Conservation (phyloP, 2,888 invertebrate species). For the Ephialtes manifestator region DNA sequence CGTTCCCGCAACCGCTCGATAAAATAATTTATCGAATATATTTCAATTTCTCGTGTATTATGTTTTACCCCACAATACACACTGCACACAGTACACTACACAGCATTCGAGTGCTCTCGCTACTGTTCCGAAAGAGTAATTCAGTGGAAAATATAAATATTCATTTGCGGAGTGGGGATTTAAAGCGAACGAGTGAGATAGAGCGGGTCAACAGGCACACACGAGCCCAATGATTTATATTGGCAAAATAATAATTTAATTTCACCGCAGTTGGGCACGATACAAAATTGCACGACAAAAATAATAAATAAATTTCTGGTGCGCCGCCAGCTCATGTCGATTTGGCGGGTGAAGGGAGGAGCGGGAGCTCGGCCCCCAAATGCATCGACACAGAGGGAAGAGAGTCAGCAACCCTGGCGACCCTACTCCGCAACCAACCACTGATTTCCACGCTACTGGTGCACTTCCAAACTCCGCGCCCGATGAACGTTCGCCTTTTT, state of each 20-base stretch:
- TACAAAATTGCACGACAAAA: slow-evolving; percentile 85
- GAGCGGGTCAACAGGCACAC: slow-evolving; percentile 63
- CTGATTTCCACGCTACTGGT: slow-evolving; percentile 60
- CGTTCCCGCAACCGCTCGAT: slow-evolving; percentile 81
- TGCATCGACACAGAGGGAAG: slow-evolving; percentile 64
- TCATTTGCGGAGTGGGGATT: slow-evolving; percentile 83
- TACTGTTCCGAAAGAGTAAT: slow-evolving; percentile 84
- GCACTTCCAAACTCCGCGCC: slow-evolving; percentile 59
- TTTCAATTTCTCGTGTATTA: slow-evolving; percentile 85
- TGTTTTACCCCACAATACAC: slow-evolving; percentile 73
- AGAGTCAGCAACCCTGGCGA: slow-evolving; percentile 72
- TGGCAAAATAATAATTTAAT: slow-evolving; percentile 86
- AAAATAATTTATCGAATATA: slow-evolving; percentile 86
- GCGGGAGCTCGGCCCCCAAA: slow-evolving; percentile 42
- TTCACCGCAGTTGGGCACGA: slow-evolving; percentile 84
- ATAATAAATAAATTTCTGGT: slow-evolving; percentile 85
- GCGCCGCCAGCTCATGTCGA: slow-evolving; percentile 81
- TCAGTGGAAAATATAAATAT: slow-evolving; percentile 86
- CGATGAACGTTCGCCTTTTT: slow-evolving; percentile 67
- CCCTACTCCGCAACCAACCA: slow-evolving; percentile 46
- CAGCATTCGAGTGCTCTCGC: slow-evolving; percentile 54
- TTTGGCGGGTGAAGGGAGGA: slow-evolving; percentile 72
- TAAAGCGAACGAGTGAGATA: slow-evolving; percentile 72
- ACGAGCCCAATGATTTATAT: slow-evolving; percentile 82
- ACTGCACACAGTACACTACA: slow-evolving; percentile 49